phyloP scores from a whole-genome alignment of 2,113 vertebrate species.

The Clupea harengus region DNA sequence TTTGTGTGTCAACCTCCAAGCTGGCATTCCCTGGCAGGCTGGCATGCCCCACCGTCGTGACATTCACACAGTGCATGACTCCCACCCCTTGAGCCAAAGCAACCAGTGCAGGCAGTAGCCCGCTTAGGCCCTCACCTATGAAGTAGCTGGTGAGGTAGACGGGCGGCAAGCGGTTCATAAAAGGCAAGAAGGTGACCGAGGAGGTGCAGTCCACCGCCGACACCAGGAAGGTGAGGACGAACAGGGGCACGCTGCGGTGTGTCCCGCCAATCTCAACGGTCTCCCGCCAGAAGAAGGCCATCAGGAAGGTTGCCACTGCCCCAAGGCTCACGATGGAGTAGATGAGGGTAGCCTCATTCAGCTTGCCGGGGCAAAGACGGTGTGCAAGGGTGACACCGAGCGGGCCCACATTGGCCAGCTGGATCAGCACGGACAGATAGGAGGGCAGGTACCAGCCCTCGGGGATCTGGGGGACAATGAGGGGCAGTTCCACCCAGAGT shows the following conservation, averaged over 20 bases:
- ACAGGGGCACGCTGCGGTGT: conserved; percentile 67
- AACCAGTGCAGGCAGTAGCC: conserved; percentile 74
- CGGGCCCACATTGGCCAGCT: conserved; percentile 79
- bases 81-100: conserved; percentile 77
- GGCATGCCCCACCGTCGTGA: conserved; percentile 21
- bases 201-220: conserved; percentile 80
- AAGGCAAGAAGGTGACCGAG: conserved; percentile 83
- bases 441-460: conserved; percentile 83
- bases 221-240: conserved; percentile 75
- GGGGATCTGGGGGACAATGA: conserved; percentile 73
- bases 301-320: conserved; percentile 63
- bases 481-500: conserved; percentile 80
- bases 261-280: conserved; percentile 56
- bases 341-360: conserved; percentile 66
- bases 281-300: conserved; percentile 78
- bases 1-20: not conserved
- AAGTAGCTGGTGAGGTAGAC: conserved; percentile 77
- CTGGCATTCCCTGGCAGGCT: not conserved
- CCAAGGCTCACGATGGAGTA: conserved; percentile 71
- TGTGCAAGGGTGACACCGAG: conserved; percentile 75
- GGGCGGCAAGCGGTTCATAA: conserved; percentile 72
- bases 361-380: conserved; percentile 62
- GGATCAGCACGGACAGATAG: conserved; percentile 77
- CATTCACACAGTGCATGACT: conserved; percentile 66
- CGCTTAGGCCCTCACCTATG: conserved; percentile 80